These are phyloP conservation scores for Pygmarrhopalites habei DNA, from an alignment of 1,140 invertebrate species.

Conservation along the genomic window DNA sequence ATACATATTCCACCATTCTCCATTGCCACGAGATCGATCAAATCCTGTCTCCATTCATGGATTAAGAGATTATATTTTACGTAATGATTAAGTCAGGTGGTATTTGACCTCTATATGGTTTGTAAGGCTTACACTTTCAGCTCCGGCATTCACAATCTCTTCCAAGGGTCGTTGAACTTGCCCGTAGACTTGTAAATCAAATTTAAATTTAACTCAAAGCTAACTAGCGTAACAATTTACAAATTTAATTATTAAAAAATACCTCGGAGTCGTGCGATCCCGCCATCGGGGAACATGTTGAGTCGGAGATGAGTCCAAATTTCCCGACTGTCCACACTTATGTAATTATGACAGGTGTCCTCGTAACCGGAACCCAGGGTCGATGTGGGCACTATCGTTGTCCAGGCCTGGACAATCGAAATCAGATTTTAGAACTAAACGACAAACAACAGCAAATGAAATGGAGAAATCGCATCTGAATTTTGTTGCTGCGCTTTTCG, in stretches of 20 bases:
- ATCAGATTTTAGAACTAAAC: background rate
- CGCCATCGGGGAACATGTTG: conserved; percentile 61
- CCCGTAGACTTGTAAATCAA: conserved; percentile 48
- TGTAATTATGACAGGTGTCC: conserved; percentile 54
- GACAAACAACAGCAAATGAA: conserved; percentile 7
- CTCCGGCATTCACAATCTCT: conserved; percentile 24
- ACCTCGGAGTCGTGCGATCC: conserved; percentile 55
- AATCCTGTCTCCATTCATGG: conserved; percentile 36
- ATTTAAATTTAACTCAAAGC: no score
- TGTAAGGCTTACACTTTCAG: conserved; percentile 8
- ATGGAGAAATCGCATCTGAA: no score
- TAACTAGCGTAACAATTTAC: no score
- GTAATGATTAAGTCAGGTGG: background rate
- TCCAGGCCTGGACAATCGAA: conserved; percentile 48
- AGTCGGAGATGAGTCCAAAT: conserved; percentile 54
- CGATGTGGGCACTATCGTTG: conserved; percentile 52
- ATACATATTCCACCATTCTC: conserved; percentile 52
- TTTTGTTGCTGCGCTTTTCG: no score
- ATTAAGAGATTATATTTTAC: background rate
- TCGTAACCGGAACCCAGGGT: conserved; percentile 51
- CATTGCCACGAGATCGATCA: conserved; percentile 52
- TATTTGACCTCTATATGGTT: background rate
- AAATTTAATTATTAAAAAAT: no score
- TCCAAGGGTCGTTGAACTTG: conserved; percentile 46
- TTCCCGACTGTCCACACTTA: conserved; percentile 45